Base-by-base conservation (phyloP, 2,797 vertebrate genomes). In the Labeo calbasu region DNA sequence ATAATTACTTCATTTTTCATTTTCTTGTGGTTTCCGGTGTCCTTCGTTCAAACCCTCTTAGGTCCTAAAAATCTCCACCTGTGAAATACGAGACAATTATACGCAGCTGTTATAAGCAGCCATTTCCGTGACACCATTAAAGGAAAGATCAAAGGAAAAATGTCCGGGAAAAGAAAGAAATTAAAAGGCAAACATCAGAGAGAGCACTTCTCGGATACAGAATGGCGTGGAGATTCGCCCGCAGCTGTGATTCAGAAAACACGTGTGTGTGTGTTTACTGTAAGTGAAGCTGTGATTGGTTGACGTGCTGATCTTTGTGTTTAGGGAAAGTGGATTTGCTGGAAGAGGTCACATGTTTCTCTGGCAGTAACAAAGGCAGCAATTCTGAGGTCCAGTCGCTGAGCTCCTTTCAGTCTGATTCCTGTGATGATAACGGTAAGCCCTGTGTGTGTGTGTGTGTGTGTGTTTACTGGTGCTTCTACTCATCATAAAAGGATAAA, bases 361-460 rank as follows among this genome's bases (percentile, higher is more conserved):
- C 97, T 46, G 96, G 96, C 85, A 99, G 97, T 89, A 98, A 96
- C 93, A 98, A 96, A 94, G 97, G 97, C 89, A 98, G 96, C 90
- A 97, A 96, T 91, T 99, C 97, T 0, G 98, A 99, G 93, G 96
- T 97, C 84, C 97, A 99, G 72, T 99, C 98, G 0, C 95, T 98
- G 90, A 99, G 94, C 92, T 99, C 98, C 87, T 99, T 98, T 93
- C 97, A 98, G 90, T 99, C 97, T 0, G 98, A 99, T 88, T 98
- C 97, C 0, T 97, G 97, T 1, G 98, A 99, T 14, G 98, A 99
- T 91, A 99, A 99, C 21, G 98, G 98, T 99, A 96, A 97, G 96
- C 48, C 36, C 21, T 57, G 48, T n/a, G n/a, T n/a, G n/a, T n/a
- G n/a, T n/a, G n/a, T n/a, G 53, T n/a, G 17, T 65, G 15, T 61